These are phyloP conservation scores for Chromoteleia sp. DNA, from an alignment of 2,888 invertebrate genomes.

Conservation along the genomic window DNA sequence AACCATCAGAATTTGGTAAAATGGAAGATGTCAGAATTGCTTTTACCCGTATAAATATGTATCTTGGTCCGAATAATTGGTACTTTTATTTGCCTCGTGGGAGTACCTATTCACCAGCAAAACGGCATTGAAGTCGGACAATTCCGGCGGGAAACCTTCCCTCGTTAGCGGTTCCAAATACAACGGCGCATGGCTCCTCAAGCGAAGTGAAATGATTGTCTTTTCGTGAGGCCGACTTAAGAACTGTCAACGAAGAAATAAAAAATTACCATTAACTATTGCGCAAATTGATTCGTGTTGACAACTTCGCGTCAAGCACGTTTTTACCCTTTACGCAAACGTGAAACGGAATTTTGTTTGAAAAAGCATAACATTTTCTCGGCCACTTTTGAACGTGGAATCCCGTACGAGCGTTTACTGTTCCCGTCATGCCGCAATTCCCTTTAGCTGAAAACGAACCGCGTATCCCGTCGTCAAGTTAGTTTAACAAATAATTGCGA, in stretches of 20 bases:
- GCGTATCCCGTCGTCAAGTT: slow-evolving; percentile 12
- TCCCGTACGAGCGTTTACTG: slow-evolving; percentile 10
- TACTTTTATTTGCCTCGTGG: slow-evolving; percentile 57
- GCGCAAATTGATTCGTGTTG: slow-evolving; percentile 23
- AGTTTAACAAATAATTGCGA: slow-evolving; percentile 21
- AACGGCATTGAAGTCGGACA: slow-evolving; percentile 58
- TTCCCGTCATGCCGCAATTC: neutral
- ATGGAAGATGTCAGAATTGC: slow-evolving; percentile 37
- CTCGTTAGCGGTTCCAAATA: slow-evolving; percentile 62
- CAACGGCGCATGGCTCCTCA: slow-evolving; percentile 50
- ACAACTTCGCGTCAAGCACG: slow-evolving; percentile 3
- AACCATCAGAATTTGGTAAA: neutral
- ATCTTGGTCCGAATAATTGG: slow-evolving; percentile 57
- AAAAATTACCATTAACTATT: slow-evolving; percentile 17
- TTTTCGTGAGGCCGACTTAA: slow-evolving; percentile 25
- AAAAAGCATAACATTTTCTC: slow-evolving; percentile 9
- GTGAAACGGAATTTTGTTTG: too few species aligned
- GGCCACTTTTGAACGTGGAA: neutral
- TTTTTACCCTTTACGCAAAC: neutral
- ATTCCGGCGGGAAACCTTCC: slow-evolving; percentile 53
- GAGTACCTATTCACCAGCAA: slow-evolving; percentile 56
- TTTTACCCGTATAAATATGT: slow-evolving; percentile 49
- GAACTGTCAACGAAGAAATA: slow-evolving; percentile 28
- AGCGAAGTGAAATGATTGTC: slow-evolving; percentile 51
- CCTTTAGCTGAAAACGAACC: slow-evolving; percentile 11